These are phyloP conservation scores for Pectinophora gossypiella DNA, from an alignment of 1,140 invertebrate species.

Conservation along the genomic window DNA sequence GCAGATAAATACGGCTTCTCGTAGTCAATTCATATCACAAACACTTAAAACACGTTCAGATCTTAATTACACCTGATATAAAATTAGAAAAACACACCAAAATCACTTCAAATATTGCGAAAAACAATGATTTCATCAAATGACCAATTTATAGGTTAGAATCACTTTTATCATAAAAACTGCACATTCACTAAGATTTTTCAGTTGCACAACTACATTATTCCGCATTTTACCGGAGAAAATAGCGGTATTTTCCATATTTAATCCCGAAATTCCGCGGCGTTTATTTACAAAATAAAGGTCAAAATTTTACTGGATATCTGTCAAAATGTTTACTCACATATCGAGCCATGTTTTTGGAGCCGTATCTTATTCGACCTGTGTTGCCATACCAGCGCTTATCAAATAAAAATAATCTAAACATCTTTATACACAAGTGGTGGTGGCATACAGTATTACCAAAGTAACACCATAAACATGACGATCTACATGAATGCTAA, in stretches of 20 bases:
- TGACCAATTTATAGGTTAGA: neutral
- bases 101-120: neutral
- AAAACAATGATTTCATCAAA: neutral
- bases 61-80: neutral
- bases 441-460: no score
- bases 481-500: no score
- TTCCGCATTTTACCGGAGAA: no score
- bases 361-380: no score
- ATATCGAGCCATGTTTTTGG: no score
- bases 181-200: no score
- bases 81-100: neutral
- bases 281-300: neutral
- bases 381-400: no score
- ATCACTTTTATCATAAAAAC: neutral
- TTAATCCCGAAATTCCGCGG: neutral
- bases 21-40: neutral
- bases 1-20: neutral
- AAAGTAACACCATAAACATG: no score
- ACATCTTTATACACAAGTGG: no score
- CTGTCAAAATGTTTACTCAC: slow-evolving; percentile 2
- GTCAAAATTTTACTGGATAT: neutral
- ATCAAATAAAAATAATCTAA: no score
- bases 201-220: no score
- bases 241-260: no score
- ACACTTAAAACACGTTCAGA: neutral